Percentiles rank a stretch among this genome's conserved stretches.
Conservation (phyloP, 2,113 vertebrate species). For the Microcebus ravelobensis region DNA sequence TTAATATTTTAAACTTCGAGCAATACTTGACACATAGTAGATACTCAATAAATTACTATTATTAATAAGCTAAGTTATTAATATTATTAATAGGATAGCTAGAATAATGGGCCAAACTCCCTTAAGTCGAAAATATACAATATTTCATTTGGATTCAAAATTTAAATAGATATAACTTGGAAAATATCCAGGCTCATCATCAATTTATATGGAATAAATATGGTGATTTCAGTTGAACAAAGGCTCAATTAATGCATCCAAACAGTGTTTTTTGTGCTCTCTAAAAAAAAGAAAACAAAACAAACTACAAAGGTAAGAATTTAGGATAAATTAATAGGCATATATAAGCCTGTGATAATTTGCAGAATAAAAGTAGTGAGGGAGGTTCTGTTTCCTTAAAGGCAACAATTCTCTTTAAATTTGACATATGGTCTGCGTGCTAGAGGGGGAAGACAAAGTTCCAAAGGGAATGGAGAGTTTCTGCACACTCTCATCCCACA, state of each 20-base stretch:
- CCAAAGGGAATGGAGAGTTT: not conserved
- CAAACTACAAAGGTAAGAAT: not conserved
- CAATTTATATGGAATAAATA: not conserved
- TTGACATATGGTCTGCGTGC: not conserved
- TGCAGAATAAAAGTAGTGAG: not conserved
- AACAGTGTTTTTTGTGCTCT: not conserved
- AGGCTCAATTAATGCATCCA: not conserved
- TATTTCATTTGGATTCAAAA: conserved; percentile 36
- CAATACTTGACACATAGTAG: not conserved
- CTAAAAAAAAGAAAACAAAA: conserved; percentile 31
- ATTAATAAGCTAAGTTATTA: not conserved
- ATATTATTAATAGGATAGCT: not conserved
- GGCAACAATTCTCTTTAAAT: not conserved
- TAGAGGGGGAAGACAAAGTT: not conserved
- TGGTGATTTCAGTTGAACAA: not conserved
- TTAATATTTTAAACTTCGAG: not conserved
- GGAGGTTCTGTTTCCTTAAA: not conserved
- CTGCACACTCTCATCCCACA: not conserved
- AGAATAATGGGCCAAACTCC: not conserved
- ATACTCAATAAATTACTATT: not conserved
- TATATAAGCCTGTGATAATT: not conserved
- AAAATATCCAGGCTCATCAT: not conserved
- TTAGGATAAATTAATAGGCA: not conserved
- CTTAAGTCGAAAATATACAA: not conserved
- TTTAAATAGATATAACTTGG: not conserved